phyloP scores from a whole-genome alignment of 2,888 invertebrate genomes.

The Homarus gammarus region DNA sequence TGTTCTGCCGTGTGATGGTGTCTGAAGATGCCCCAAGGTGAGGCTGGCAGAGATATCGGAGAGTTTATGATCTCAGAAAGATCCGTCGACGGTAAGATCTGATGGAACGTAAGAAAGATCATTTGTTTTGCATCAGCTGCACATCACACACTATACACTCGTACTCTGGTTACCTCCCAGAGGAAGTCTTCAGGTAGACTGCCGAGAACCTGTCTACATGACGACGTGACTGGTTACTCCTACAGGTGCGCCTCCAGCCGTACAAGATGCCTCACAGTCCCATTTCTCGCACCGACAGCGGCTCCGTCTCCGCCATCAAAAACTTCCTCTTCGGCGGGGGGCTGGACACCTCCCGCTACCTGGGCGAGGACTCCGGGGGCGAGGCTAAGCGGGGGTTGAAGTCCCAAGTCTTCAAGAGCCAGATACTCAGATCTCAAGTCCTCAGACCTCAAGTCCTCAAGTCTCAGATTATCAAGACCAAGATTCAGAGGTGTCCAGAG shows the following conservation, averaged over 20 bases:
- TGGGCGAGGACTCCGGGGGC: slow-evolving; percentile 10
- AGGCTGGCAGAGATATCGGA: not conserved
- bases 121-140: not conserved
- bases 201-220: not conserved
- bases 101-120: not conserved
- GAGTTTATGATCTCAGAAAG: not conserved
- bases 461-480: slow-evolving; percentile 59
- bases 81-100: not conserved
- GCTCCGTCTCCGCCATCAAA: slow-evolving; percentile 67
- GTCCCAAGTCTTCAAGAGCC: slow-evolving; percentile 28
- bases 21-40: too few relatives aligned
- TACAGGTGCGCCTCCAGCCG: not conserved
- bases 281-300: slow-evolving; percentile 56
- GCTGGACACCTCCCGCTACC: slow-evolving; percentile 43
- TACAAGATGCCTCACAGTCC: slow-evolving; percentile 61
- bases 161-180: not conserved
- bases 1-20: too few relatives aligned
- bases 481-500: slow-evolving; percentile 24
- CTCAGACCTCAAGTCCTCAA: slow-evolving; percentile 52
- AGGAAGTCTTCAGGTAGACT: not conserved
- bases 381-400: slow-evolving; percentile 3
- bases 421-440: slow-evolving; percentile 49
- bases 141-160: not conserved
- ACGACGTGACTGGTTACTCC: not conserved
- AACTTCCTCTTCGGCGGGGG: slow-evolving; percentile 65